Base-by-base conservation (phyloP, 2,113 vertebrate genomes). In the Scartelaos histophorus region DNA sequence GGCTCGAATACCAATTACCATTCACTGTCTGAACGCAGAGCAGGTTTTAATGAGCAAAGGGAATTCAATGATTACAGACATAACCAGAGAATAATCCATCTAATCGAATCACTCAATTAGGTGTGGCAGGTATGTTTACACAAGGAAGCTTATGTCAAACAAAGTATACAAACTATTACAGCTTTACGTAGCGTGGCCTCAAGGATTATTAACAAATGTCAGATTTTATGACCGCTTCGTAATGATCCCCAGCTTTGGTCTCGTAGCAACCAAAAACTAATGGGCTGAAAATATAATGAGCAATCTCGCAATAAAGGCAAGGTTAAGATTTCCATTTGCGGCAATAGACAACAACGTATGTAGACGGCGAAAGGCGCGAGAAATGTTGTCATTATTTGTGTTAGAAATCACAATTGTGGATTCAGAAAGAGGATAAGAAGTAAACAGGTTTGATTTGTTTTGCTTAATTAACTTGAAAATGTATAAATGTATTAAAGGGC, bases 241-340 rank as follows among this genome's bases (percentile, higher is more conserved):
- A 10, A 60, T 74, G 70, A 80, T 62, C 78, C 60, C 75, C 38
- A 15, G 19, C n/a, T n/a, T 12, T 47, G 25, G 35, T 49, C 64
- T 75, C 67, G 61, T 16, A 69, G 70, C 74, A 70, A 67, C 51
- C 75, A 10, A n/a, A 70, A 67, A 69, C 64, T 57, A 74, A 76
- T 66, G 58, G 58, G 25, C 15, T 61, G 25, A 61, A 29, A 34
- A 34, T 61, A 17, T 61, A 61, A 61, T 61, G 58, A 61, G 58
- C 58, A 61, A 34, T 61, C 13, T 34, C 5, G 25, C 58, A 61
- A 17, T 61, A 61, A 61, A 34, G 34, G 29, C 25, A 61, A 61
- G 58, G 15, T 61, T 61, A 61, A 61, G 58, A 61, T 58, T 5
- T 58, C 5, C 22, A 58, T 58, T 51, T 24, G 21, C 11, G 21